Percentiles rank a stretch among this genome's conserved stretches.
Evolutionary conservation across 2,797 vertebrate genomes (phyloP).

Genomic region (Sarcoramphus papa): DNA sequence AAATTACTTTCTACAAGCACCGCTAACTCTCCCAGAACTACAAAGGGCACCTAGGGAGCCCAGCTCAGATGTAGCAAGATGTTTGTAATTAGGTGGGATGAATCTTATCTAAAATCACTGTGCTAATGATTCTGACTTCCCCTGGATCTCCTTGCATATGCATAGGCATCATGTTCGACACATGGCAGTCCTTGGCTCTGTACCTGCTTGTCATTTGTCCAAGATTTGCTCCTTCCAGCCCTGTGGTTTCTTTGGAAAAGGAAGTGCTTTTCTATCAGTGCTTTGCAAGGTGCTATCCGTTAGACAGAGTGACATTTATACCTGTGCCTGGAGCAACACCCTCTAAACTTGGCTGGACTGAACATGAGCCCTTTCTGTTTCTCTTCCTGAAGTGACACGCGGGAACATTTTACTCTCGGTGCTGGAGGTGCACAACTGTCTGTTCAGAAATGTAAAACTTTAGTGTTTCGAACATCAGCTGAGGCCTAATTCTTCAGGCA

Average conservation of each 20-base stretch:
- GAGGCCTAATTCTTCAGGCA: neutral
- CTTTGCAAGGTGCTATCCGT: neutral
- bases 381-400: neutral
- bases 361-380: neutral
- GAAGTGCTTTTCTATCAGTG: neutral
- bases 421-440: neutral
- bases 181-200: neutral
- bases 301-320: neutral
- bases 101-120: neutral
- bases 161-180: neutral
- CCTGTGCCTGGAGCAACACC: neutral
- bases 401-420: neutral
- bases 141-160: neutral
- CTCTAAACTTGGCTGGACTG: neutral
- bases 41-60: neutral
- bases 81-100: neutral
- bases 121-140: neutral
- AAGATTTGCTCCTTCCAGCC: neutral
- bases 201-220: neutral
- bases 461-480: neutral
- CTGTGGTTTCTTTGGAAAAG: neutral
- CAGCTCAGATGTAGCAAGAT: neutral
- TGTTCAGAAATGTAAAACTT: neutral
- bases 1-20: neutral
- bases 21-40: neutral